Conservation (phyloP, 2,888 invertebrate genomes). For the Pecten maximus region DNA sequence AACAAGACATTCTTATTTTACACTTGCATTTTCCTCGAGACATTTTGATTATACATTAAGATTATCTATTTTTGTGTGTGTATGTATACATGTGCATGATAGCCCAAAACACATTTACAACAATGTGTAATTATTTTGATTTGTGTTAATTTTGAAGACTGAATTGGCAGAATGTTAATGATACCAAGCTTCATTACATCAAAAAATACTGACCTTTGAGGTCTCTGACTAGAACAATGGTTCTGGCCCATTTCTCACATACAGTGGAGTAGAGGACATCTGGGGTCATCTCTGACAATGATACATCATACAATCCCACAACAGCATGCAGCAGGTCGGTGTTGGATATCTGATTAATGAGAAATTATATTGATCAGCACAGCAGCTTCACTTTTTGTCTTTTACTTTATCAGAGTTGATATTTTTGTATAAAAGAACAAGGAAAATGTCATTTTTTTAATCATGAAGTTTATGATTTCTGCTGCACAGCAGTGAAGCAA, state of each 20-base stretch:
- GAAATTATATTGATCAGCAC: background rate
- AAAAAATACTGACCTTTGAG: conserved; percentile 74
- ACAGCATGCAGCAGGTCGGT: conserved; percentile 82
- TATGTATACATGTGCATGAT: too few relatives aligned
- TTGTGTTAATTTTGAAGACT: background rate
- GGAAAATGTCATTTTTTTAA: too few relatives aligned
- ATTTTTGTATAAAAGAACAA: too few relatives aligned
- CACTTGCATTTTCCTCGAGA: too few relatives aligned
- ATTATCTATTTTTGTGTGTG: too few relatives aligned
- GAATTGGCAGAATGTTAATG: background rate
- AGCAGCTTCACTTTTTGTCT: too few relatives aligned
- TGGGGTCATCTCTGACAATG: conserved; percentile 81
- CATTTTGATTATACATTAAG: too few relatives aligned
- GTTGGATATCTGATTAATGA: conserved; percentile 73
- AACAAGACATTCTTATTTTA: background rate
- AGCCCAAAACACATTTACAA: background rate
- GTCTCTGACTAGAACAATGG: conserved; percentile 81
- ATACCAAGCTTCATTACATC: too few relatives aligned
- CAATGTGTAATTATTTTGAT: background rate
- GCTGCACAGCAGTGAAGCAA: too few relatives aligned
- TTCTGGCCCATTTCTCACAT: conserved; percentile 81
- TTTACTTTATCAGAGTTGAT: too few relatives aligned
- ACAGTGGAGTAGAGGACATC: conserved; percentile 82
- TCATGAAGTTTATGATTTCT: too few relatives aligned
- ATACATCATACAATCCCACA: conserved; percentile 81